A percentile compares a stretch with the other conserved stretches of the same genome.
Evolutionary conservation across 2,797 vertebrate genomes (phyloP).

Genomic region (Trichosurus vulpecula): DNA sequence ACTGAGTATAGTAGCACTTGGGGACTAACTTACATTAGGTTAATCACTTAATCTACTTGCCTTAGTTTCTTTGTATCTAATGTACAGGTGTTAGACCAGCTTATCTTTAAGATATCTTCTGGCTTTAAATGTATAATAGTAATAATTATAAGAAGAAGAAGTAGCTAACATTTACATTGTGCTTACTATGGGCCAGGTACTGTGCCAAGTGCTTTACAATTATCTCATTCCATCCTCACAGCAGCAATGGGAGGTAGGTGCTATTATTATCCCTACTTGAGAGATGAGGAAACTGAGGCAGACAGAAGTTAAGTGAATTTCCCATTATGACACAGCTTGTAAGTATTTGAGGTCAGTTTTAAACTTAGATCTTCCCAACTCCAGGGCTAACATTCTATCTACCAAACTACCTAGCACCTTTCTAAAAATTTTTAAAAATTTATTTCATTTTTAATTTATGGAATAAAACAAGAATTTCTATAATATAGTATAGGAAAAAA

Average conservation of each 20-base stretch:
- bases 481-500: not conserved
- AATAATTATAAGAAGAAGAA: too few relatives aligned
- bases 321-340: too few relatives aligned
- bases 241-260: not conserved
- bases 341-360: not conserved
- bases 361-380: not conserved
- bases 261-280: not conserved
- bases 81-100: not conserved
- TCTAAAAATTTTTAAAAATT: too few relatives aligned
- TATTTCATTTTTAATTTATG: not conserved
- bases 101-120: not conserved
- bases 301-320: not conserved
- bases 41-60: not conserved
- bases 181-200: not conserved
- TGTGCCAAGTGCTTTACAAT: not conserved
- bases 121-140: not conserved
- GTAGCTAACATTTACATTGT: not conserved
- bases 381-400: not conserved
- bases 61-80: not conserved
- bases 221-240: not conserved
- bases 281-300: not conserved
- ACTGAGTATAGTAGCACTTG: too few relatives aligned
- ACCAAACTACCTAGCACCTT: not conserved
- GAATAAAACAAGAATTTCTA: not conserved
- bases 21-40: not conserved